Conservation (phyloP, 2,888 invertebrate species). For the Drosophila picticornis region DNA sequence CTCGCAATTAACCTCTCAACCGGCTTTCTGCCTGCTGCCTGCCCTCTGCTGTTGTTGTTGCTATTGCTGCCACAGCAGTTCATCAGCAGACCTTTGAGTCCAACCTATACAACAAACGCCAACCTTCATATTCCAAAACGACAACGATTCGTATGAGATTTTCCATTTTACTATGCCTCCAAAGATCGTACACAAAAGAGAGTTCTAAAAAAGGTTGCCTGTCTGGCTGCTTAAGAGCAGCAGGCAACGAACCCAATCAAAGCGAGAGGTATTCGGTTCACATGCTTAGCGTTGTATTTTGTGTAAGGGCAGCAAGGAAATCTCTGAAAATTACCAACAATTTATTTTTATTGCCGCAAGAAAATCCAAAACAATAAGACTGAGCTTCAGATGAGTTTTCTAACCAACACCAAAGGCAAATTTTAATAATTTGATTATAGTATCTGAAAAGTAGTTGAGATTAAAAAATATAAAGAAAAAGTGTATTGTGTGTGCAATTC, state of each 20-base stretch:
- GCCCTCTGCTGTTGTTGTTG: slow-evolving; percentile 30
- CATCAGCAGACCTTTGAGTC: slow-evolving; percentile 57
- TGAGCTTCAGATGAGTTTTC: background rate
- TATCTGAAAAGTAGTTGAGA: background rate
- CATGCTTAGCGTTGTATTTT: background rate
- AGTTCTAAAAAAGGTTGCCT: slow-evolving; percentile 37
- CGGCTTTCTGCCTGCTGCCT: slow-evolving; percentile 72
- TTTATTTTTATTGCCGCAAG: background rate
- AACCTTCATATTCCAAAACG: slow-evolving; percentile 29
- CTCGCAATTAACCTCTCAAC: slow-evolving; percentile 79
- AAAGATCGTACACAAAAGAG: slow-evolving; percentile 8
- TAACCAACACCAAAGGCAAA: background rate
- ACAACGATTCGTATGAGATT: slow-evolving; percentile 24
- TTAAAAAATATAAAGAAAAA: background rate
- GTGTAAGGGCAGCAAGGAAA: background rate
- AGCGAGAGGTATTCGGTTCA: background rate
- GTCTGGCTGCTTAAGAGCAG: slow-evolving; percentile 2
- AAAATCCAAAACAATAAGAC: background rate
- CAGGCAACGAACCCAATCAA: slow-evolving; percentile 5
- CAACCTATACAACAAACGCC: background rate
- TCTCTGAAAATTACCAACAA: background rate
- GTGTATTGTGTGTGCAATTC: too few species aligned
- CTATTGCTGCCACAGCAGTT: slow-evolving; percentile 37
- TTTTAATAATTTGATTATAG: background rate
- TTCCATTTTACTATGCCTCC: slow-evolving; percentile 30